A percentile compares a stretch with the other conserved stretches of the same genome.
Conservation (phyloP, 2,797 vertebrate species). For the Semotilus atromaculatus region DNA sequence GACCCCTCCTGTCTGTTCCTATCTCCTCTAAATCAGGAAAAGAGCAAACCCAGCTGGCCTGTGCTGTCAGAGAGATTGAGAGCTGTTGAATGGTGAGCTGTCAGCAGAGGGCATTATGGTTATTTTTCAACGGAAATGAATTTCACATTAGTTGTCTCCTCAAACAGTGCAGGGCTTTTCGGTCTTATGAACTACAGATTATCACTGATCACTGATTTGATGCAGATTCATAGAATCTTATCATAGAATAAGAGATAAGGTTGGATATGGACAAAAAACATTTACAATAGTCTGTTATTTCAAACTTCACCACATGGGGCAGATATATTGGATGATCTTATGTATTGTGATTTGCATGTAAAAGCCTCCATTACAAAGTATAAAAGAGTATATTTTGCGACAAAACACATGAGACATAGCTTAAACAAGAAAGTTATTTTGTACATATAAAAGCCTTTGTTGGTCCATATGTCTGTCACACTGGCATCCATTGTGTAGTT, state of each 20-base stretch:
- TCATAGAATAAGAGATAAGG: background rate
- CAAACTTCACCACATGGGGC: background rate
- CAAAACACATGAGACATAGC: background rate
- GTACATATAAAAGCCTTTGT: background rate
- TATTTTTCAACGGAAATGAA: slow-evolving; percentile 31
- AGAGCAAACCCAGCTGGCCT: slow-evolving; percentile 43
- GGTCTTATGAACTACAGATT: slow-evolving; percentile 3
- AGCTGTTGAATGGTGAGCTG: slow-evolving; percentile 44
- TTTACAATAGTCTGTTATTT: background rate
- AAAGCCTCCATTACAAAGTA: slow-evolving; percentile 6
- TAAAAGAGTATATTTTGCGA: background rate
- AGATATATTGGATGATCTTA: background rate
- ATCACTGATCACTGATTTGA: slow-evolving; percentile 31
- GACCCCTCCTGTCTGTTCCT: background rate
- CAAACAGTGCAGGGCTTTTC: background rate
- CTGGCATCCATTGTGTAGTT: slow-evolving; percentile 34
- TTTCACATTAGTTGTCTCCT: slow-evolving; percentile 17
- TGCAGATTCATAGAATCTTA: background rate
- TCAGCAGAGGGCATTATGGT: slow-evolving; percentile 38
- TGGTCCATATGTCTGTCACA: slow-evolving; percentile 19
- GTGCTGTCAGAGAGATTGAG: slow-evolving; percentile 47
- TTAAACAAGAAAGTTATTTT: slow-evolving; percentile 3
- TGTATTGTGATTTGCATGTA: slow-evolving; percentile 8
- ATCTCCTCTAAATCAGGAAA: slow-evolving; percentile 35
- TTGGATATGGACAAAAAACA: background rate